Conservation (phyloP, 2,888 invertebrate species). For the Drosophila borealis region DNA sequence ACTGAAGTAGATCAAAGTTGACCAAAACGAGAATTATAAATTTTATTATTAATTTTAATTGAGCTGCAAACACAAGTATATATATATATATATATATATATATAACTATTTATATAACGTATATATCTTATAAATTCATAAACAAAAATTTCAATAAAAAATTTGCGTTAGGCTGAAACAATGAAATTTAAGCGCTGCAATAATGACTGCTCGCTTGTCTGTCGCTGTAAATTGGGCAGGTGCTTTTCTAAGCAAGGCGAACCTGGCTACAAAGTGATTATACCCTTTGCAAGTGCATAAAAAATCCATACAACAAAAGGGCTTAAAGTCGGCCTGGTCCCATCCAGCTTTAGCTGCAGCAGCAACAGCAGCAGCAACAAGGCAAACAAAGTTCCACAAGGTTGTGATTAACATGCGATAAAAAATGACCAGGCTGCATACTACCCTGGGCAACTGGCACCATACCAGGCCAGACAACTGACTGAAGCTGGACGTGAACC, state of each 20-base stretch:
- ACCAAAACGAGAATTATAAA: no score
- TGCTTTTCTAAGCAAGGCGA: slow-evolving; percentile 19
- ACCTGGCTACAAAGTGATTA: slow-evolving; percentile 33
- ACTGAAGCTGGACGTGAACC: slow-evolving; percentile 24
- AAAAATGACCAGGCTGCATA: slow-evolving; percentile 71
- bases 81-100: no score
- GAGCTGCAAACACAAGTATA: no score
- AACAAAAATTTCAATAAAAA: no score
- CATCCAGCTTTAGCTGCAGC: slow-evolving; percentile 28
- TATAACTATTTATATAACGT: no score
- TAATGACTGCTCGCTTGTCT: background rate
- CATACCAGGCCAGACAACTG: slow-evolving; percentile 36
- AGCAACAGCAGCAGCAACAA: slow-evolving; percentile 40
- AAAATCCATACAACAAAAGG: slow-evolving; percentile 62
- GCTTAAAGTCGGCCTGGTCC: slow-evolving; percentile 43
- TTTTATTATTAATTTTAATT: no score
- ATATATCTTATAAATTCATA: no score
- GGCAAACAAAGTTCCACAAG: slow-evolving; percentile 79
- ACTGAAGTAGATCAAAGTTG: no score
- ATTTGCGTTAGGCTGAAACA: no score
- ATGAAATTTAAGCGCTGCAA: background rate
- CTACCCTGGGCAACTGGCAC: slow-evolving; percentile 47
- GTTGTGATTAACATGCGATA: slow-evolving; percentile 81
- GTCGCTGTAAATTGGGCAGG: slow-evolving; percentile 33
- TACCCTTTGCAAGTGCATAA: slow-evolving; percentile 51